Base-by-base conservation (phyloP, 2,888 invertebrate genomes). In the Saturnia japonica region DNA sequence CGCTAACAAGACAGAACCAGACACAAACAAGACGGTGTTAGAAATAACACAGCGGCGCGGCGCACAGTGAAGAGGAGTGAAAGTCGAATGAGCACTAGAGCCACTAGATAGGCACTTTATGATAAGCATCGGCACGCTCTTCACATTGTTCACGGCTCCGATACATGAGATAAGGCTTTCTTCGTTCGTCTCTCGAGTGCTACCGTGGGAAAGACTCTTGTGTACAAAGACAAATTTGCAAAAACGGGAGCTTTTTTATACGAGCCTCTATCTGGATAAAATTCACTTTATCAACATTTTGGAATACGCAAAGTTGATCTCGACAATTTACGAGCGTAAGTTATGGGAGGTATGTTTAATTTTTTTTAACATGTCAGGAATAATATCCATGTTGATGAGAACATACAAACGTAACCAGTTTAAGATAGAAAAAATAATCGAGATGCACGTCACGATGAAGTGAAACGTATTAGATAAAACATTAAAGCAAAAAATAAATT, bases 131-230 rank as follows among this genome's bases (percentile, higher is more conserved):
- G 86, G 86, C 91, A 89, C 87, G 90, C 90, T 92, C 91, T 88
- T 88, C 88, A 83, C 90, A 90, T 93, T 92, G 93, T 93, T 90
- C 85, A 86, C 88, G 88, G n/a, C 85, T 87, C 86, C 87, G 91
- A 91, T 93, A 89, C 85, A 84, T 84, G 83, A 90, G 93, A 93
- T 93, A 93, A 91, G 86, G 89, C 91, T 92, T 90, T 92, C 90
- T 88, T 91, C 83, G 83, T 82, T 85, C 86, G 82, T 87, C 87
- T 85, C 80, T 86, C 75, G 79, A 85, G 84, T 87, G 92, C 93
- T 90, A 90, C 93, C 91, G 93, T 93, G 91, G 91, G 93, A 92
- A 90, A 82, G 78, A 77, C 81, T 80, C 81, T 85, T 73, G 79
- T 83, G 25, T 82, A 80, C 81, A 78, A 81, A 83, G 82, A 85